Conservation (phyloP, 2,797 vertebrate genomes). For the Selene dorsalis region DNA sequence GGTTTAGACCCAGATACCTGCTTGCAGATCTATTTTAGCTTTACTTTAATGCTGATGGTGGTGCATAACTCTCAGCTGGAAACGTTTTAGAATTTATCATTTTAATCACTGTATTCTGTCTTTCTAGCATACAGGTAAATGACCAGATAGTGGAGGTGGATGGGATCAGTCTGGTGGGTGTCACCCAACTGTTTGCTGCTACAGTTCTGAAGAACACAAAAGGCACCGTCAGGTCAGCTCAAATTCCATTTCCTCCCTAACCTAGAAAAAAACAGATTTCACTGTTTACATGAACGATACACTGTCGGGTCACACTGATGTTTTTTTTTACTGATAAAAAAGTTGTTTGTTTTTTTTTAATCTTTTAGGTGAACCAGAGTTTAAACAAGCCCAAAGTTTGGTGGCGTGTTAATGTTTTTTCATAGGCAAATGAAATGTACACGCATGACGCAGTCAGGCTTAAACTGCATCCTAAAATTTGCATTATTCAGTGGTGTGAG, state of each 20-base stretch:
- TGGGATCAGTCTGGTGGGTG: slow-evolving; percentile 92
- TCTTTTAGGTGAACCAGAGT: not conserved
- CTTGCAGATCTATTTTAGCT: not conserved
- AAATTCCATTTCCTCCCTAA: slow-evolving; percentile 7
- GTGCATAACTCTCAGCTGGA: not conserved
- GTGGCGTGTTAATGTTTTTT: slow-evolving; percentile 59
- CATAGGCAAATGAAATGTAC: slow-evolving; percentile 52
- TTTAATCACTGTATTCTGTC: slow-evolving; percentile 45
- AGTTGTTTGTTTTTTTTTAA: slow-evolving; percentile 7
- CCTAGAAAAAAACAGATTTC: slow-evolving; percentile 9
- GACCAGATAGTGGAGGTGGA: slow-evolving; percentile 97
- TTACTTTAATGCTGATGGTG: not conserved
- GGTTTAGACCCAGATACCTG: too few species aligned
- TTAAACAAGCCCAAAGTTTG: slow-evolving; percentile 1
- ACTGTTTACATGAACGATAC: not conserved
- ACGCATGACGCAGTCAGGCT: not conserved
- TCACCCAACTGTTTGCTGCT: slow-evolving; percentile 93
- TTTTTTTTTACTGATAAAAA: slow-evolving; percentile 4
- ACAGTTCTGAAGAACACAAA: slow-evolving; percentile 96
- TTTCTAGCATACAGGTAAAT: slow-evolving; percentile 91
- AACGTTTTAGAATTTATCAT: too few species aligned
- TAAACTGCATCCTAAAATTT: slow-evolving; percentile 35
- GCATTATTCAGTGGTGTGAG: slow-evolving; percentile 35
- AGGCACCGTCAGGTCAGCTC: slow-evolving; percentile 90
- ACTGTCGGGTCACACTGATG: slow-evolving; percentile 13